Evolutionary conservation across 2,797 vertebrate genomes (phyloP).

Genomic region (Perodicticus potto): DNA sequence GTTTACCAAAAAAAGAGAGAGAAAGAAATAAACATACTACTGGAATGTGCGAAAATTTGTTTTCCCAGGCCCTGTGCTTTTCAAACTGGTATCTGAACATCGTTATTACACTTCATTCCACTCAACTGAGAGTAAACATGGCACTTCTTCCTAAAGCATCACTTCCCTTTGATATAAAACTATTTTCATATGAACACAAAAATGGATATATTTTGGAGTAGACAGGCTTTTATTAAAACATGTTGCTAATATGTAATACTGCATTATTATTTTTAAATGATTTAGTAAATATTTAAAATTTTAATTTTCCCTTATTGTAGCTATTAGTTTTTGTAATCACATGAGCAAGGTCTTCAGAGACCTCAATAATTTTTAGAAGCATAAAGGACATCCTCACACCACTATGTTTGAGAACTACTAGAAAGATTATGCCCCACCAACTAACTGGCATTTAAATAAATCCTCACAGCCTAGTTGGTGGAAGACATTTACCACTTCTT

Average conservation of each 20-base stretch:
- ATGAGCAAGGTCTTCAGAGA: neutral
- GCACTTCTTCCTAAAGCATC: neutral
- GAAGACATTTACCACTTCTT: neutral
- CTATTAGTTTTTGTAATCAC: neutral
- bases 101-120: neutral
- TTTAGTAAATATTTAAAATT: neutral
- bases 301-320: slow-evolving; percentile 10
- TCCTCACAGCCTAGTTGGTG: neutral
- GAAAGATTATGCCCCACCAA: neutral
- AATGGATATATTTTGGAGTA: neutral
- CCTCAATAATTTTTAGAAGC: slow-evolving; percentile 19
- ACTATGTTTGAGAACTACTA: neutral
- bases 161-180: slow-evolving; percentile 27
- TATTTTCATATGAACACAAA: slow-evolving; percentile 43
- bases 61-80: neutral
- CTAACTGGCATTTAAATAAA: neutral
- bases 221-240: slow-evolving; percentile 5
- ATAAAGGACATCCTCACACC: neutral
- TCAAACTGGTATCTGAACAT: neutral
- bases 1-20: neutral
- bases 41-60: slow-evolving; percentile 45
- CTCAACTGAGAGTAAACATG: slow-evolving; percentile 15
- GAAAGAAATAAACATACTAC: neutral
- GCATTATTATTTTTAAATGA: slow-evolving; percentile 37
- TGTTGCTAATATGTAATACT: neutral